These are phyloP conservation scores for Dromaius novaehollandiae DNA, from an alignment of 2,113 vertebrate genomes.

Conservation along the genomic window DNA sequence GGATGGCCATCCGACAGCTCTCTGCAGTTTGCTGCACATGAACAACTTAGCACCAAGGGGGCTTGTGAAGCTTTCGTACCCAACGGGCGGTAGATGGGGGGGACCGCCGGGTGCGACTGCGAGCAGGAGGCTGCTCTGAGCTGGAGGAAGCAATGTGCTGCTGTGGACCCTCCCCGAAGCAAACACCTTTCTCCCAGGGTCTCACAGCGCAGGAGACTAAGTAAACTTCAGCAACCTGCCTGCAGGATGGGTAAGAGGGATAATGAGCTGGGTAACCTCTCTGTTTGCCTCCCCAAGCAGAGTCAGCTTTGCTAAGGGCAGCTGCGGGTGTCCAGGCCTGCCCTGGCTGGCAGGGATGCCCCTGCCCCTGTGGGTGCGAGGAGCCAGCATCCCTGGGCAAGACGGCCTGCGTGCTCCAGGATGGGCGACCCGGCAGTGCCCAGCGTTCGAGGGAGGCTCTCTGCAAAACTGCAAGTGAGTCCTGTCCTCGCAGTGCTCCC, in stretches of 20 bases:
- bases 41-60: neutral
- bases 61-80: neutral
- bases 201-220: neutral
- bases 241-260: neutral
- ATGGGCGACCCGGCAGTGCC: neutral
- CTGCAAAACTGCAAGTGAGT: neutral
- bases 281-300: accelerated
- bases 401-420: neutral
- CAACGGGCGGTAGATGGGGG: accelerated
- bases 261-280: neutral
- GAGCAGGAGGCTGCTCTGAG: neutral
- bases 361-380: accelerated
- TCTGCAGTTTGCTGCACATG: conserved; percentile 17
- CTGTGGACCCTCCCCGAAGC: neutral
- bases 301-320: neutral
- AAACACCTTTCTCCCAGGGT: neutral
- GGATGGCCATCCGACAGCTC: conserved; percentile 64
- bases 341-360: neutral
- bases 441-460: neutral
- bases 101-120: neutral
- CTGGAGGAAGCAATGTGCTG: neutral
- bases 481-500: neutral
- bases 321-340: neutral
- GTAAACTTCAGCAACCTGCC: neutral
- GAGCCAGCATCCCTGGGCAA: neutral